Evolutionary conservation across 1,140 invertebrate species (phyloP), one percentile per base, ranked within the genome.

Genomic region (Palaemon carinicauda): DNA sequence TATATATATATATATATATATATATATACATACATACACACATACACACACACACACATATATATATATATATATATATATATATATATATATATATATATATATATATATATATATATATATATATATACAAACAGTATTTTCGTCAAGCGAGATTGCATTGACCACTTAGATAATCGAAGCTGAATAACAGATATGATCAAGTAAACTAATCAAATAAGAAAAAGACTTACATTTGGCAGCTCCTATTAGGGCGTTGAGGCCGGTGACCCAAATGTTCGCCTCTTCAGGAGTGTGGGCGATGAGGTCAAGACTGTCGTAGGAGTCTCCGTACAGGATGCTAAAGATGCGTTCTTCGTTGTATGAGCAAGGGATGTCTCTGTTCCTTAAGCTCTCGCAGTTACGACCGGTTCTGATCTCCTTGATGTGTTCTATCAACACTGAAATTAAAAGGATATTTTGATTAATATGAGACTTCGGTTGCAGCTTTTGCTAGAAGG

Each of bases 261-360:
- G 90, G 60, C 93, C 93, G 1, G 93, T 93, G 12, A 94, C 92
- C 94, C 94, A 95, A 81, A 94, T 94, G 89, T 94, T 94, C 12
- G 94, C 94, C 90, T 95, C 94, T 88, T 94, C 94, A 12, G 93
- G 91, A 29, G 92, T 92, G 71, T 92, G 91, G 17, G 94, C 94
- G 74, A 95, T 92, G 74, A 95, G 90, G 90, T 95, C 94, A 69
- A 95, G 91, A 29, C 93, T 93, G 71, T 94, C 93, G 91, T 93
- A 94, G 53, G 93, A 92, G 54, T 94, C 93, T 17, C 94, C 94
- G 89, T 94, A 94, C 56, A 95, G 92, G 54, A 95, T 93, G 51
- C 94, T 94, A 90, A 95, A 95, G 54, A 93, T 92, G 90, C 94
- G 94, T 85, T 94, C 94, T 88, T 94, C 92, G 75, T 91, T 90